These are phyloP conservation scores for Cygnus buccinator DNA, from an alignment of 2,113 vertebrate genomes.

Conservation along the genomic window DNA sequence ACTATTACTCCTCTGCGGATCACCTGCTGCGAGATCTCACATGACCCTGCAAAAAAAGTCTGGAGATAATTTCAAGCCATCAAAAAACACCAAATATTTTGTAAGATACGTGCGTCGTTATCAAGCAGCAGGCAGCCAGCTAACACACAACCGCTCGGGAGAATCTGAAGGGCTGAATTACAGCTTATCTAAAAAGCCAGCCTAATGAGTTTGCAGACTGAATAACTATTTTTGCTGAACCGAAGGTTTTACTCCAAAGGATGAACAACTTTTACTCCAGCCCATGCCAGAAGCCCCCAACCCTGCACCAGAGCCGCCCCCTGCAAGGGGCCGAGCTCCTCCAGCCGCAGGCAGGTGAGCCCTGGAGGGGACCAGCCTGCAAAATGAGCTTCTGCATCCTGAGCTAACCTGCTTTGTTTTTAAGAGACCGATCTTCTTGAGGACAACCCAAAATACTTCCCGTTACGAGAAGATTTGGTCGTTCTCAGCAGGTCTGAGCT, in stretches of 20 bases:
- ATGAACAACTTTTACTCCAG: neutral
- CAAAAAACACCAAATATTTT: neutral
- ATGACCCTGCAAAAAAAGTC: neutral
- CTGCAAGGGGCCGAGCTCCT: neutral
- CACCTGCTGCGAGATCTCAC: neutral
- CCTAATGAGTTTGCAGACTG: fast-evolving
- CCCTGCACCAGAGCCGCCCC: neutral
- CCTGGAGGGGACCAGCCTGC: neutral
- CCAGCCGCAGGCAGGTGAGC: fast-evolving
- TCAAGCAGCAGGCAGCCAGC: neutral
- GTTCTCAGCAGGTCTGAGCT: neutral
- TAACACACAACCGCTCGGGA: no score
- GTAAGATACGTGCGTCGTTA: fast-evolving
- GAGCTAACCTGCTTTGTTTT: neutral
- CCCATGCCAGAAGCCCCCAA: neutral
- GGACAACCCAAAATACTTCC: neutral
- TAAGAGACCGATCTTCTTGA: neutral
- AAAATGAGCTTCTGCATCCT: neutral
- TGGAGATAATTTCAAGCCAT: neutral
- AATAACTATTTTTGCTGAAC: neutral
- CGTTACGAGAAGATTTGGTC: neutral
- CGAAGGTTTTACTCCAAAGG: neutral
- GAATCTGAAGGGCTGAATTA: no score
- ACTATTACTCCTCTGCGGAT: neutral
- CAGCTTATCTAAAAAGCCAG: neutral